A percentile compares a stretch with the other conserved stretches of the same genome.
Evolutionary conservation across 2,113 vertebrate genomes (phyloP).

Genomic region (Cavia porcellus): DNA sequence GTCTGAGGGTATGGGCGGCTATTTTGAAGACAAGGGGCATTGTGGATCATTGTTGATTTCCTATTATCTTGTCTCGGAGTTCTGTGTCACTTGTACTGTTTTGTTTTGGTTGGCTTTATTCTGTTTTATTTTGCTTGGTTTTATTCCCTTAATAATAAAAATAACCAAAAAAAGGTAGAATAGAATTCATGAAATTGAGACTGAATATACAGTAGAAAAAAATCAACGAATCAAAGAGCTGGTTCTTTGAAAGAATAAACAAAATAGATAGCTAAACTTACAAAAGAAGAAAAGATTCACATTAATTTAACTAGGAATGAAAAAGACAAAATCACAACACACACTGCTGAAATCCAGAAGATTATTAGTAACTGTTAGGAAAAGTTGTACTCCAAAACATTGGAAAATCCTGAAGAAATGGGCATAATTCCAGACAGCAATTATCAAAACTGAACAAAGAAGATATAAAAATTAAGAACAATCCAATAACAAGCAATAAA

Average conservation of each 20-base stretch:
- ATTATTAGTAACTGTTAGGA: neutral
- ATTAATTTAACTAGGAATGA: neutral
- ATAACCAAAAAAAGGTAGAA: neutral
- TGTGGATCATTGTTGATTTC: no score
- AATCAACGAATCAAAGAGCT: neutral
- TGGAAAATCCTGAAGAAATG: neutral
- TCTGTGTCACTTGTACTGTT: no score
- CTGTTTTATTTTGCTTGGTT: no score
- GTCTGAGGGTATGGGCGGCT: no score
- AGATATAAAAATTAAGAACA: neutral
- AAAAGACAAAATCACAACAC: neutral
- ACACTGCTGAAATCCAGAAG: neutral
- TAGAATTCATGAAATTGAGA: neutral
- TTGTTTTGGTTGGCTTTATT: no score
- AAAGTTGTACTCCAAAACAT: neutral
- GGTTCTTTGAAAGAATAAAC: neutral
- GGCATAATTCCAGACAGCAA: neutral
- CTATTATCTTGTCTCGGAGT: no score
- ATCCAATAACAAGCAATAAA: neutral
- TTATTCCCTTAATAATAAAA: no score
- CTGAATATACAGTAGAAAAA: neutral
- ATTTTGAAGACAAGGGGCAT: no score
- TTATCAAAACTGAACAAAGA: neutral
- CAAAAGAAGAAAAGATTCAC: neutral
- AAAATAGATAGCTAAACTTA: neutral